These are phyloP conservation scores for Trileptium ribeirensis DNA, from an alignment of 2,888 invertebrate genomes.

Conservation along the genomic window DNA sequence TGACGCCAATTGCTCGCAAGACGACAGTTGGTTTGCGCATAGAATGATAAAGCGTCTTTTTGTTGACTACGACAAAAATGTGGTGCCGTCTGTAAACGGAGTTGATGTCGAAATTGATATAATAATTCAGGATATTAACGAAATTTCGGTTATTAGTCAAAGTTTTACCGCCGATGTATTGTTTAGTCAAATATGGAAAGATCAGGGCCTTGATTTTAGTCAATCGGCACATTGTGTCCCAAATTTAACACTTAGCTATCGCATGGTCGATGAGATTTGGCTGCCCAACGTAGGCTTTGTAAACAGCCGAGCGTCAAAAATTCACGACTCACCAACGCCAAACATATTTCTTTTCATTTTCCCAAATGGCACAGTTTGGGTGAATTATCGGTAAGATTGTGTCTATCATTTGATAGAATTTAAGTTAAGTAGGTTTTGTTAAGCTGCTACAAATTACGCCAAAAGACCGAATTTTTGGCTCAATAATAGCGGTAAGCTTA, in stretches of 20 bases:
- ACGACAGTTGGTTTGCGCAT: too few relatives aligned
- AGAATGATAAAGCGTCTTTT: too few relatives aligned
- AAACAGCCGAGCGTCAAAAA: slow-evolving; percentile 8
- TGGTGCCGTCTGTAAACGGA: slow-evolving; percentile 47
- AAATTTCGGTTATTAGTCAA: slow-evolving; percentile 34
- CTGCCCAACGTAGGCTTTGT: slow-evolving; percentile 23
- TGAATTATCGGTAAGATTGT: slow-evolving; percentile 29
- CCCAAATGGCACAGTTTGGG: slow-evolving; percentile 24
- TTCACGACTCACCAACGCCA: too few relatives aligned
- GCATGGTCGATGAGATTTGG: slow-evolving; percentile 14
- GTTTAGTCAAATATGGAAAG: slow-evolving; percentile 50
- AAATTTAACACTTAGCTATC: slow-evolving; percentile 15
- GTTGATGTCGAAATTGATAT: slow-evolving; percentile 49
- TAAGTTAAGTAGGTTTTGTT: too few relatives aligned
- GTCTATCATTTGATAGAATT: too few relatives aligned
- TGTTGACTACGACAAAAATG: slow-evolving; percentile 47
- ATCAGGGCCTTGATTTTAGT: slow-evolving; percentile 45
- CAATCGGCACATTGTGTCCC: not conserved
- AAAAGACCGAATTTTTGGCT: too few relatives aligned
- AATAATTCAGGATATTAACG: slow-evolving; percentile 30
- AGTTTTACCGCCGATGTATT: slow-evolving; percentile 48
- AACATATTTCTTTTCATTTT: slow-evolving; percentile 18
- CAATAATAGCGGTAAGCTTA: too few relatives aligned
- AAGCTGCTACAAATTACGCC: too few relatives aligned
- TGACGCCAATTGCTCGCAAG: too few relatives aligned